These are phyloP conservation scores for Phyllotreta striolata DNA, from an alignment of 2,888 invertebrate genomes.

Conservation along the genomic window DNA sequence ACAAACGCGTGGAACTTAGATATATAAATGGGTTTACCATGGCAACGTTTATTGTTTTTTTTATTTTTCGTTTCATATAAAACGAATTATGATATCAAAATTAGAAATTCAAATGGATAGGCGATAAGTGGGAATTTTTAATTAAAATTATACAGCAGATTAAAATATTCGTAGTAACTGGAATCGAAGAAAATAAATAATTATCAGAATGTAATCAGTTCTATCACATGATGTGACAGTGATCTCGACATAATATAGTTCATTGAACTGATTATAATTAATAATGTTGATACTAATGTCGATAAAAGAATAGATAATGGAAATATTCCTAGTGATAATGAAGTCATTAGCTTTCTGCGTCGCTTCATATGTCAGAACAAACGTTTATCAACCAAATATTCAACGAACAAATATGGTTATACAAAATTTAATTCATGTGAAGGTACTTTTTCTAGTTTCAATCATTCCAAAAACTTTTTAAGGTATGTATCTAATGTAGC, in stretches of 20 bases:
- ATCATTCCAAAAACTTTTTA: no score
- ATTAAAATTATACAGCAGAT: background rate
- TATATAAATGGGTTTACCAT: no score
- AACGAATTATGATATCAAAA: no score
- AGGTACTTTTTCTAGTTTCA: background rate
- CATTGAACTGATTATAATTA: slow-evolving; percentile 38
- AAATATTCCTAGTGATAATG: slow-evolving; percentile 19
- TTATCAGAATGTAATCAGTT: slow-evolving; percentile 52
- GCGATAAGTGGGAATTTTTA: no score
- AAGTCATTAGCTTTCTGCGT: slow-evolving; percentile 18
- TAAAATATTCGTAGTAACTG: slow-evolving; percentile 32
- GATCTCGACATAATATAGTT: slow-evolving; percentile 45
- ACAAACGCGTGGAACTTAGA: no score
- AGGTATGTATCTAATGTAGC: no score
- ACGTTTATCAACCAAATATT: slow-evolving; percentile 14
- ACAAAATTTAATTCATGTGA: background rate
- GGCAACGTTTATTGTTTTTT: no score
- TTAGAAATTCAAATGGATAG: no score
- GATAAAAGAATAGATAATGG: slow-evolving; percentile 27
- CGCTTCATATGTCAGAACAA: slow-evolving; percentile 11
- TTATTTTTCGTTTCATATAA: no score
- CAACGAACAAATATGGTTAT: slow-evolving; percentile 7
- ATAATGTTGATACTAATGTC: slow-evolving; percentile 30
- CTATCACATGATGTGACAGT: slow-evolving; percentile 53
- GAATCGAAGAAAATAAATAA: slow-evolving; percentile 54